Conservation (phyloP, 2,888 invertebrate genomes). For the Polyommatus icarus region DNA sequence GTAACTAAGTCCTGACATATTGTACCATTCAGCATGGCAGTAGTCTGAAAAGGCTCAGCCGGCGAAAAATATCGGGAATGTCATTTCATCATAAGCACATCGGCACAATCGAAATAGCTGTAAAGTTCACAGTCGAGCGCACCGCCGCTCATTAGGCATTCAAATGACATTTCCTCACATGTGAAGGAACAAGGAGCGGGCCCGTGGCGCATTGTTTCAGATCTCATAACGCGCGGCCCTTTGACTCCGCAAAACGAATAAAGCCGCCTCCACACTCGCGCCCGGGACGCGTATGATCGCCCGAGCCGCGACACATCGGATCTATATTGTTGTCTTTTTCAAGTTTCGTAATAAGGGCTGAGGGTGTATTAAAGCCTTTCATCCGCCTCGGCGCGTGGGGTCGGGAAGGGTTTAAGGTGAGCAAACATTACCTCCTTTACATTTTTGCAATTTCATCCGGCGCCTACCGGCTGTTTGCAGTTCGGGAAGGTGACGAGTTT, state of each 20-base stretch:
- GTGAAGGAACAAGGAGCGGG: constrained; percentile 75
- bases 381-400: constrained; percentile 78
- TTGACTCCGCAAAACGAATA: constrained; percentile 71
- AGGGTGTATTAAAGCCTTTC: constrained; percentile 82
- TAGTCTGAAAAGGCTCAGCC: not conserved
- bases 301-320: constrained; percentile 79
- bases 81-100: not conserved
- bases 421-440: constrained; percentile 81
- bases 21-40: not conserved
- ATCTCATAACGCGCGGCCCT: constrained; percentile 78
- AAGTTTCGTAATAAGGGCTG: constrained; percentile 81
- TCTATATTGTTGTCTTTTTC: constrained; percentile 81
- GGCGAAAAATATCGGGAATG: constrained; percentile 11
- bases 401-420: constrained; percentile 79
- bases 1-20: not conserved
- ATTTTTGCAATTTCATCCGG: constrained; percentile 80
- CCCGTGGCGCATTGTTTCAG: constrained; percentile 78
- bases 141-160: constrained; percentile 72
- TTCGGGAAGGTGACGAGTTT: constrained; percentile 44
- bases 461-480: constrained; percentile 71
- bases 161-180: constrained; percentile 70
- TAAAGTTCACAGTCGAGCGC: constrained; percentile 50
- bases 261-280: constrained; percentile 74
- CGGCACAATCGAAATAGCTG: constrained; percentile 8
- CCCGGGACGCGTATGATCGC: constrained; percentile 80